Evolutionary conservation across 2,888 invertebrate genomes (phyloP), one percentile per base, ranked within the genome.

Genomic region (Ferdinandea cuprea): DNA sequence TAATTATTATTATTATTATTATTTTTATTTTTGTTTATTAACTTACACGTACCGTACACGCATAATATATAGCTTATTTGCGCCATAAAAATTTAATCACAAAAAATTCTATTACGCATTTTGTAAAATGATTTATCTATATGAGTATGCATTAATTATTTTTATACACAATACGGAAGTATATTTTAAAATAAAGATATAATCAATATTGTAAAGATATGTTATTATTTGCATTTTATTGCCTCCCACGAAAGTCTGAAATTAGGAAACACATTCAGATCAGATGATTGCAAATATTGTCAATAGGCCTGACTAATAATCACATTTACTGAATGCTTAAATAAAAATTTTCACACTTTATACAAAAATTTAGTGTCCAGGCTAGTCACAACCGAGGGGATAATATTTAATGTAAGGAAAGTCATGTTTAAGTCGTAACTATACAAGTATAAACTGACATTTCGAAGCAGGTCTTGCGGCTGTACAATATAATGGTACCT

Each of bases 21-120:
- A 35, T 35, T 35, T 65, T 48, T 59, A 9, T 63, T 73, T 32
- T 61, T 56, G 65, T 44, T 66, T n/a, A 50, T 42, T 63, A 42
- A 54, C 69, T 52, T 69, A 61, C 44, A n/a, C n/a, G n/a, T n/a
- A n/a, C n/a, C n/a, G 59, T 69, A 54, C 37, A 69, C 30, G 69
- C 69, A 68, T 58, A n/a, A n/a, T 50, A 68, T 54, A 7, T 54
- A 44, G 50, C 48, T 46, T 68, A 11, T 46, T 72, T 76, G 77
- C 65, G 81, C 81, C 81, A 81, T 81, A 76, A 32, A 71, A 65
- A 71, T 52, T 44, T 71, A 66, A 71, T 81, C 81, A 77, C 81
- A 81, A 81, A 81, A 81, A 81, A 72, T 71, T 76, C 42, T 68
- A 73, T 54, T 44, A 52, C 71, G 76, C 76, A 54, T 54, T 42